Base-by-base conservation (phyloP, 2,888 invertebrate species). In the Rugalucina vietnamica region DNA sequence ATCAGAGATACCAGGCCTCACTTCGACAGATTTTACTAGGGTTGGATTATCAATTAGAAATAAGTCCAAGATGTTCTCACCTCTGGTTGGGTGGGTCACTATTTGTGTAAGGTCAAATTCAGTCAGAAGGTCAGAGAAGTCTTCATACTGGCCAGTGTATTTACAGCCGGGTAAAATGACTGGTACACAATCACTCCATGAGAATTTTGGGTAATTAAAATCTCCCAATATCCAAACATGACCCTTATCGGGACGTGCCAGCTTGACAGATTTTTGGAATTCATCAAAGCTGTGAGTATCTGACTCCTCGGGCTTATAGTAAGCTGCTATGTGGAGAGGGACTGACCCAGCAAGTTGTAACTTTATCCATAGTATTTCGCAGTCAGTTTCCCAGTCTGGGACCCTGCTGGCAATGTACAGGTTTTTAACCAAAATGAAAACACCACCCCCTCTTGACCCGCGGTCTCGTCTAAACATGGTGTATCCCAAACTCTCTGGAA, bases 361-460 rank as follows among this genome's bases (percentile, higher is more conserved):
- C 43, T 43, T 43, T 8, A 43, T 18, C 43, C 43, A 43, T 43
- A 43, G 18, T 12, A 43, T 43, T 8, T 43, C 43, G 18, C 43
- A 43, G 43, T 43, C 43, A 43, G 43, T 43, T 43, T 43, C 43
- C 43, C 43, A 60, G 3, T 60, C 60, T 60, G 27, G 60, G 29
- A 60, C 60, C 60, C 60, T 60, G 60, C 29, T 60, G 4, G 60
- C 60, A 60, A 60, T 60, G 60, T 60, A 60, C 27, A 60, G 60
- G 60, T 60, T 60, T 60, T 43, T 43, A 43, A 43, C 43, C 43
- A 43, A 18, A 43, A 43, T 43, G 18, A 43, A 43, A 43, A 43
- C 43, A 43, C 43, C 43, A 18, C 43, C 43, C 43, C 43, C 43
- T 43, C 43, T 12, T 12, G 43, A 43, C 29, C 60, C 29, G 27